Evolutionary conservation across 1,140 invertebrate species (phyloP).

Genomic region (Drosophila arizonae): DNA sequence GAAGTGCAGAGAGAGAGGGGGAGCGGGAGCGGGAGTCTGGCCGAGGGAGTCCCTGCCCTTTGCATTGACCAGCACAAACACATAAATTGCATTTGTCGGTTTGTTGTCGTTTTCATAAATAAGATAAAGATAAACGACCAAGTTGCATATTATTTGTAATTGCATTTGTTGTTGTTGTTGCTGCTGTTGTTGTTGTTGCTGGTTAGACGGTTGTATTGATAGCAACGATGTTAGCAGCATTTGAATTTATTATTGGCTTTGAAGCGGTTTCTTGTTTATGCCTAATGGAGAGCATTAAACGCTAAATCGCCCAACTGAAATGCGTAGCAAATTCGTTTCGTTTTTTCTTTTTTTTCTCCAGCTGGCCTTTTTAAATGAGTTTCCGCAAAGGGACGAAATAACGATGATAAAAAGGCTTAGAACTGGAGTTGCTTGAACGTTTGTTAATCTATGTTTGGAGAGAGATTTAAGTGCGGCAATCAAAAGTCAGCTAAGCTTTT

Average conservation of each 20-base stretch:
- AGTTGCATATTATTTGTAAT: constrained; percentile 82
- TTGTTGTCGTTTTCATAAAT: constrained; percentile 83
- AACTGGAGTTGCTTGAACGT: not conserved
- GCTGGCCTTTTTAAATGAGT: constrained; percentile 33
- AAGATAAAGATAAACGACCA: constrained; percentile 82
- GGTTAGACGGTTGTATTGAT: constrained; percentile 64
- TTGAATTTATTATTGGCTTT: constrained; percentile 52
- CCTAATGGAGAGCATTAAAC: constrained; percentile 47
- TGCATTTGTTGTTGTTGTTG: constrained; percentile 72
- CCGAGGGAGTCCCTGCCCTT: constrained; percentile 42
- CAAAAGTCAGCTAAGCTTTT: no score
- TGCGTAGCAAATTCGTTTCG: constrained; percentile 32
- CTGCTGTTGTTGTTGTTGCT: constrained; percentile 31
- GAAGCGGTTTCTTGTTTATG: constrained; percentile 41
- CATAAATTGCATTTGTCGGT: constrained; percentile 83
- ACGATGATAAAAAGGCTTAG: constrained; percentile 3
- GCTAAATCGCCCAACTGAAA: constrained; percentile 47
- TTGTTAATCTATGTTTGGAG: not conserved
- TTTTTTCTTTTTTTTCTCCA: constrained; percentile 8
- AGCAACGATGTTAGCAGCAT: constrained; percentile 65
- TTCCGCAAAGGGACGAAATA: constrained; percentile 6
- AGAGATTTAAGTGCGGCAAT: not conserved
- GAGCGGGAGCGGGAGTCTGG: not conserved
- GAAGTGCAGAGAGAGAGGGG: not conserved
- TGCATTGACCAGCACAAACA: constrained; percentile 77